phyloP scores from a whole-genome alignment of 2,797 vertebrate genomes.

The Borostomias antarcticus region DNA sequence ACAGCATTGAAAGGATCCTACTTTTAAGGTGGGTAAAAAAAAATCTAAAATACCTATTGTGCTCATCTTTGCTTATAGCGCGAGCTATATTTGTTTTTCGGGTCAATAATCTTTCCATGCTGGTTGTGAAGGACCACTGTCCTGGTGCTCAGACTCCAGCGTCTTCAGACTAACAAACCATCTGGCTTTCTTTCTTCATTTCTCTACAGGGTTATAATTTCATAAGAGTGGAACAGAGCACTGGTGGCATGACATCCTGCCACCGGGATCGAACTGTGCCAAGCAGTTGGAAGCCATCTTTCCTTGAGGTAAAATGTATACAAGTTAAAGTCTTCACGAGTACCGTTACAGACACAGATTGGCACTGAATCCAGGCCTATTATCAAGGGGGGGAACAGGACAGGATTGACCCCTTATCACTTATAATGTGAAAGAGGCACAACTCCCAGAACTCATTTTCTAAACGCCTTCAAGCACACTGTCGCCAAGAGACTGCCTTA shows the following conservation, averaged over 20 bases:
- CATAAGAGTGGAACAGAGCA: constrained; percentile 48
- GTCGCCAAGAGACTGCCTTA: neutral
- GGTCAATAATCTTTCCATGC: no score
- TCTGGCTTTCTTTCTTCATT: constrained; percentile 16
- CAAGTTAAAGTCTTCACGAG: constrained; percentile 32
- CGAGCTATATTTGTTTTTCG: no score
- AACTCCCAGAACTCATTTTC: neutral
- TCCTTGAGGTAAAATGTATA: constrained; percentile 42
- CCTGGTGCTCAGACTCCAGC: no score
- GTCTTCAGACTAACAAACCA: no score
- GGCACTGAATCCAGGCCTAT: constrained; percentile 41
- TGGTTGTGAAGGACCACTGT: no score
- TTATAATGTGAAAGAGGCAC: neutral
- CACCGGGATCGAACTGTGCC: constrained; percentile 23
- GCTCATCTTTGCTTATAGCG: no score
- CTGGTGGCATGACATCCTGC: constrained; percentile 53
- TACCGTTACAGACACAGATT: constrained; percentile 14
- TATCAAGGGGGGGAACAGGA: constrained; percentile 34
- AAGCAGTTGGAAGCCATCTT: constrained; percentile 59
- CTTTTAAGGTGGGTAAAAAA: no score
- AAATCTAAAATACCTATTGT: no score
- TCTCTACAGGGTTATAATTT: constrained; percentile 47
- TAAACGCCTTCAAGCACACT: no score
- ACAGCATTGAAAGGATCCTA: no score
- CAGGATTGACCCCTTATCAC: constrained; percentile 32